A percentile compares a stretch with the other conserved stretches of the same genome.
These are phyloP conservation scores for Pseudomyrmex dendroicus DNA, from an alignment of 1,140 invertebrate genomes.

Conservation along the genomic window DNA sequence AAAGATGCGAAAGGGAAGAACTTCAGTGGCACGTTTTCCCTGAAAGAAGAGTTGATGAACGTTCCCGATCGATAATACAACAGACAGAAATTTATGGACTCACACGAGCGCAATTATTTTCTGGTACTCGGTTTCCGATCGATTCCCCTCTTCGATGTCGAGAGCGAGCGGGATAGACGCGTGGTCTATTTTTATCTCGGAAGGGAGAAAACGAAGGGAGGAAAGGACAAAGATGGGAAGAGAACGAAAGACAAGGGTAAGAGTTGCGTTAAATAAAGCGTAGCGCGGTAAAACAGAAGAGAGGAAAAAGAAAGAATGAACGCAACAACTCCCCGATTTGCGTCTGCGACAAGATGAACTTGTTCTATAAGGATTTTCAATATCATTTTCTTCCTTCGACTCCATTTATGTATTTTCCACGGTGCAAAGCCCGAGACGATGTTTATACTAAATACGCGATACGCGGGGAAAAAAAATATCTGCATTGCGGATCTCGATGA, in stretches of 20 bases:
- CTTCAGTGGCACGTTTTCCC: not conserved
- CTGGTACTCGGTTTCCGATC: constrained; percentile 52
- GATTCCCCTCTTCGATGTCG: constrained; percentile 39
- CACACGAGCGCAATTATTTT: constrained; percentile 42
- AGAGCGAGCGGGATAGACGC: not conserved
- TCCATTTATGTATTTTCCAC: constrained; percentile 1
- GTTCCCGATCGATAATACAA: constrained; percentile 34
- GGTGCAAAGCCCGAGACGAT: constrained; percentile 11
- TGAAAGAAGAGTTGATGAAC: constrained; percentile 18
- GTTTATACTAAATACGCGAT: constrained; percentile 19
- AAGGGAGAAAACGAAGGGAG: constrained; percentile 19
- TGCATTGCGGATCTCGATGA: constrained; percentile 52
- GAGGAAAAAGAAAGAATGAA: constrained; percentile 13
- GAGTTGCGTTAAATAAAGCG: constrained; percentile 65
- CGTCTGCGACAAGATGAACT: constrained; percentile 16
- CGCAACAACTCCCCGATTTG: constrained; percentile 32
- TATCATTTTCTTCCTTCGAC: constrained; percentile 11
- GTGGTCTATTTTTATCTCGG: constrained; percentile 45
- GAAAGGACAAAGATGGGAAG: constrained; percentile 36
- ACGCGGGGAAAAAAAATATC: constrained; percentile 41
- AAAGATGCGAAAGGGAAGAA: not conserved
- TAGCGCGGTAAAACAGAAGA: constrained; percentile 1
- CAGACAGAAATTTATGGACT: constrained; percentile 34
- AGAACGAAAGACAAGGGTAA: constrained; percentile 44
- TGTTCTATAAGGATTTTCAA: constrained; percentile 47